Conservation (phyloP, 2,113 vertebrate genomes). For the Amazona vittata region DNA sequence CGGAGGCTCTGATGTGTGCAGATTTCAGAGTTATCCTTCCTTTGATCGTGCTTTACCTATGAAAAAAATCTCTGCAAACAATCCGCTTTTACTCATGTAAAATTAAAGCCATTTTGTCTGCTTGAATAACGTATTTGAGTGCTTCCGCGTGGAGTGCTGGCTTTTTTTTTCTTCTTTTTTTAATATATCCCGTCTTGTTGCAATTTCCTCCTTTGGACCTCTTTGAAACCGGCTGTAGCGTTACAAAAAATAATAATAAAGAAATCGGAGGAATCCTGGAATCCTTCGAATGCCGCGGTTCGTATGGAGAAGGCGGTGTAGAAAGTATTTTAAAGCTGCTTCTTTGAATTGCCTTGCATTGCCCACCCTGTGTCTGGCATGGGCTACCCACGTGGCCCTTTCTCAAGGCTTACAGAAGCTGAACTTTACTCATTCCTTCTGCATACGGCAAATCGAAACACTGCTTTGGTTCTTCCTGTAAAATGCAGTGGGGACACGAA, state of each 20-base stretch:
- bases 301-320: not conserved
- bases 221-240: not conserved
- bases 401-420: not conserved
- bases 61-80: conserved; percentile 2
- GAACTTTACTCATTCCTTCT: not conserved
- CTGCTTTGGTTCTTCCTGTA: not conserved
- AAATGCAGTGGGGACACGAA: not conserved
- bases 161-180: not conserved
- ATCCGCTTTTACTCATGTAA: not conserved
- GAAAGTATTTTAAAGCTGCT: not conserved
- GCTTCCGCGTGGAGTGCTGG: not conserved
- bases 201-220: not conserved
- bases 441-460: not conserved
- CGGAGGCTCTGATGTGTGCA: conserved; percentile 53
- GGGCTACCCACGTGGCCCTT: not conserved
- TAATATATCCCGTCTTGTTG: not conserved
- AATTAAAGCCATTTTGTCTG: conserved; percentile 24
- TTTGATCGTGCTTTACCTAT: conserved; percentile 59
- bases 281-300: not conserved
- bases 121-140: not conserved
- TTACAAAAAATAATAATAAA: not conserved
- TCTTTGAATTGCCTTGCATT: not conserved
- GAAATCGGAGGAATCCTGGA: not conserved
- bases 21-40: conserved; percentile 56
- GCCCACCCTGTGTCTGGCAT: not conserved